Base-by-base conservation (phyloP, 2,888 invertebrate genomes). In the Margaritifera margaritifera region DNA sequence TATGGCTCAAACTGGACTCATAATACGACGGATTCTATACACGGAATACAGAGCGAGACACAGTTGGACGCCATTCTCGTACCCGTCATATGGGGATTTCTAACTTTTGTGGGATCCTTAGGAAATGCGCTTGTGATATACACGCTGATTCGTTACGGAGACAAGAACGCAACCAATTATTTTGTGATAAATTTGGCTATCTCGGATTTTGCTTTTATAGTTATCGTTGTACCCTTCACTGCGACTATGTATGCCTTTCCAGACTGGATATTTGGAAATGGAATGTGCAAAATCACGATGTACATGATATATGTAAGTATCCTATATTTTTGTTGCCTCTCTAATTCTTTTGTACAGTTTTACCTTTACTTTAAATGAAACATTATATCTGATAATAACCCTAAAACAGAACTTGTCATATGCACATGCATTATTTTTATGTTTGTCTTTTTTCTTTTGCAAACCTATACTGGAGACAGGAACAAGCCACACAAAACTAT, bases 161-260 rank as follows among this genome's bases (percentile, higher is more conserved):
- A 86, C 56, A 71, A 80, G 50, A 84, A 84, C 42, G 84, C 85
- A 15, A 87, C 87, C 0, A 85, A 83, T 71, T 85, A 81, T 64
- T 87, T 86, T 78, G 83, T 87, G 64, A 82, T 87, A 56, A 87
- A 87, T 70, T 77, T 87, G 64, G 87, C 86, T 1, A 69, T 87
- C 42, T 83, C 87, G 6, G 87, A 87, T 76, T 79, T 87, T 22
- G 84, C 86, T n/a, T 86, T 87, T 73, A 74, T 85, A 24, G 69
- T 81, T 11, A 79, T 86, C 25, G 83, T 84, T 6, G 80, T 85
- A 6, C 86, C 87, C 0, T 80, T 86, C 61, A 87, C 86, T 4
- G 82, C 83, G 6, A 77, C 82, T 19, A 72, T 80, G 50, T 86
- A 81, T 70, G 83, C 80, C 42, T 66, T 79, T 11, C 79, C 81